Evolutionary conservation across 2,797 vertebrate genomes (phyloP).

Genomic region (Austrolebias charrua): DNA sequence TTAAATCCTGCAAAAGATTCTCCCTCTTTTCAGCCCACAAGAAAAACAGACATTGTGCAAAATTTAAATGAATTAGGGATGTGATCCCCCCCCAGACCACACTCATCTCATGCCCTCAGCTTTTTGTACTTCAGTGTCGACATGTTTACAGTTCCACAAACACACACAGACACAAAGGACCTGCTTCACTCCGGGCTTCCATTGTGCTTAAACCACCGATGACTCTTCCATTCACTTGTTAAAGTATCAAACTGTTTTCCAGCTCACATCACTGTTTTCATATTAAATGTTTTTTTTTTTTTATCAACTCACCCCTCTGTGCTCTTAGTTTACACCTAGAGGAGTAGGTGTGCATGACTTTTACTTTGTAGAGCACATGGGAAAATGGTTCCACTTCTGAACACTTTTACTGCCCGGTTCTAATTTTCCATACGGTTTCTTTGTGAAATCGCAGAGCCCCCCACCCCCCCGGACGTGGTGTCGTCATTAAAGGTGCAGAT

Average conservation of each 20-base stretch:
- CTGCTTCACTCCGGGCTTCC: conserved; percentile 58
- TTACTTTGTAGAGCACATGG: conserved; percentile 12
- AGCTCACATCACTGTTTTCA: conserved; percentile 47
- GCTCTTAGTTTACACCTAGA: conserved; percentile 27
- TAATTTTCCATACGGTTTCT: conserved; percentile 29
- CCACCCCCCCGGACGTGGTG: conserved; percentile 21
- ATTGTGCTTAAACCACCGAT: conserved; percentile 64
- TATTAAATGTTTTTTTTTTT: conserved; percentile 36
- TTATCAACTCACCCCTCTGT: not conserved
- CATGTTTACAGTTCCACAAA: conserved; percentile 66
- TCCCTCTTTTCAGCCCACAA: conserved; percentile 54
- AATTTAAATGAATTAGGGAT: conserved; percentile 59
- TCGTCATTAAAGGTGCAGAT: conserved; percentile 54
- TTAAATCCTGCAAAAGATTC: conserved; percentile 72
- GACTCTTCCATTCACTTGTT: conserved; percentile 27
- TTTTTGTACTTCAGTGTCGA: conserved; percentile 61
- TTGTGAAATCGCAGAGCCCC: conserved; percentile 22
- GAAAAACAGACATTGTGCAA: conserved; percentile 70
- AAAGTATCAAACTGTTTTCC: conserved; percentile 23
- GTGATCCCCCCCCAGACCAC: conserved; percentile 25
- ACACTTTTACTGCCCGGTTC: conserved; percentile 42
- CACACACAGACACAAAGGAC: conserved; percentile 37
- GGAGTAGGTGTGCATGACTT: conserved; percentile 62
- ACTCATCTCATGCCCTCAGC: conserved; percentile 9
- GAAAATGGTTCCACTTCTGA: conserved; percentile 31